Conservation (phyloP, 1,140 invertebrate genomes). For the Drosophila pandora region DNA sequence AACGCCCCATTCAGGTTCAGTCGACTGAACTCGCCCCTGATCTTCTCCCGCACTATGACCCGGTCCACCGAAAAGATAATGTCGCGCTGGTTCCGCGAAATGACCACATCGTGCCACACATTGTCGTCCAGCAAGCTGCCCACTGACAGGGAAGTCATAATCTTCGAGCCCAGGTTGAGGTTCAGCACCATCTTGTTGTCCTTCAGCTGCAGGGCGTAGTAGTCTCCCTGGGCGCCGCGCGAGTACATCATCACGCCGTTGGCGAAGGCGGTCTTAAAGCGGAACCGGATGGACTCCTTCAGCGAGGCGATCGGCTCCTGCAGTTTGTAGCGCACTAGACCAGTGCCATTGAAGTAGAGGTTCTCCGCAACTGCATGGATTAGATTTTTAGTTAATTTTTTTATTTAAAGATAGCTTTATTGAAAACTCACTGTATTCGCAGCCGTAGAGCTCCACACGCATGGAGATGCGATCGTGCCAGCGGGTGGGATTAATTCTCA, state of each 20-base stretch:
- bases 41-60: conserved; percentile 92
- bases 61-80: conserved; percentile 96
- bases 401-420: neutral
- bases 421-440: conserved; percentile 92
- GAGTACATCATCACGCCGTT: conserved; percentile 97
- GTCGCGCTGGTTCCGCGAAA: conserved; percentile 92
- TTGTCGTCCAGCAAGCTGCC: conserved; percentile 98
- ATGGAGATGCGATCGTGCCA: conserved; percentile 98
- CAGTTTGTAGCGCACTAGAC: conserved; percentile 91
- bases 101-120: conserved; percentile 98
- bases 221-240: conserved; percentile 97
- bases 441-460: conserved; percentile 96
- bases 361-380: conserved; percentile 89
- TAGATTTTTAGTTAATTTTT: neutral
- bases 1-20: conserved; percentile 96
- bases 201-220: conserved; percentile 94
- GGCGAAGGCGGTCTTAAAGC: conserved; percentile 96
- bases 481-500: conserved; percentile 97
- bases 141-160: conserved; percentile 92
- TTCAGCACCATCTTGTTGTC: conserved; percentile 96
- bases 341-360: conserved; percentile 93
- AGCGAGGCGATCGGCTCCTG: conserved; percentile 90
- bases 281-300: conserved; percentile 93
- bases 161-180: conserved; percentile 93
- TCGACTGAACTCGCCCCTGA: conserved; percentile 95